phyloP scores from a whole-genome alignment of 2,797 vertebrate species.

The Takifugu ocellatus region DNA sequence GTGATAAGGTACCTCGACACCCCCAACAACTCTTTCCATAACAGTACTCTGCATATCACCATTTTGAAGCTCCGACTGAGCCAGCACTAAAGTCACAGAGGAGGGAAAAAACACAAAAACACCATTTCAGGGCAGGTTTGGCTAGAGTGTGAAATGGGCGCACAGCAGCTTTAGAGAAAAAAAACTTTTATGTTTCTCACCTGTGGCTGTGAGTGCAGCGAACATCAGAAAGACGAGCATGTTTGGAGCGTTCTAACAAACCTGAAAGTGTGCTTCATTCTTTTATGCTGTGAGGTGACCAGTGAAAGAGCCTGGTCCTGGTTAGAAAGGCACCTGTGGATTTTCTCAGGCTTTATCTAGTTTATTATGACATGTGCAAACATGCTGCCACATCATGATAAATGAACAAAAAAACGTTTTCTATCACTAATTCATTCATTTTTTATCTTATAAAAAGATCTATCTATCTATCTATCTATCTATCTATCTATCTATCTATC shows the following conservation, averaged over 20 bases:
- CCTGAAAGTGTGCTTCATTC: conserved; percentile 2
- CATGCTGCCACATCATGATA: not conserved
- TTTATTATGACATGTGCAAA: conserved; percentile 6
- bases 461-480: too few species aligned
- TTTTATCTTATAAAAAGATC: too few species aligned
- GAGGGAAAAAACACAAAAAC: not conserved
- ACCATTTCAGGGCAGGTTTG: not conserved
- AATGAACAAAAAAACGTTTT: not conserved
- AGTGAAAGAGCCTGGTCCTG: conserved; percentile 1
- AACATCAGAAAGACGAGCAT: conserved; percentile 26
- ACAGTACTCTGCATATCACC: conserved; percentile 23
- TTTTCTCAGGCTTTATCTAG: conserved; percentile 32
- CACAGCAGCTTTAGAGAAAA: not conserved
- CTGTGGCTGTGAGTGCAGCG: conserved; percentile 13
- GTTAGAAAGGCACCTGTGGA: conserved; percentile 27
- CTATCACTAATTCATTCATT: not conserved
- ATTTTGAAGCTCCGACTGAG: conserved; percentile 27
- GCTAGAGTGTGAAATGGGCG: not conserved
- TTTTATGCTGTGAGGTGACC: conserved; percentile 24
- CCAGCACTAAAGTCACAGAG: conserved; percentile 31
- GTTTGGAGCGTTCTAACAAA: not conserved
- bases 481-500: too few species aligned
- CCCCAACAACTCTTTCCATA: conserved; percentile 47
- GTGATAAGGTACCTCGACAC: conserved; percentile 15
- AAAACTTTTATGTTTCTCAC: conserved; percentile 3